Evolutionary conservation across 2,797 vertebrate genomes (phyloP).

Genomic region (Pseudochromis fuscus): DNA sequence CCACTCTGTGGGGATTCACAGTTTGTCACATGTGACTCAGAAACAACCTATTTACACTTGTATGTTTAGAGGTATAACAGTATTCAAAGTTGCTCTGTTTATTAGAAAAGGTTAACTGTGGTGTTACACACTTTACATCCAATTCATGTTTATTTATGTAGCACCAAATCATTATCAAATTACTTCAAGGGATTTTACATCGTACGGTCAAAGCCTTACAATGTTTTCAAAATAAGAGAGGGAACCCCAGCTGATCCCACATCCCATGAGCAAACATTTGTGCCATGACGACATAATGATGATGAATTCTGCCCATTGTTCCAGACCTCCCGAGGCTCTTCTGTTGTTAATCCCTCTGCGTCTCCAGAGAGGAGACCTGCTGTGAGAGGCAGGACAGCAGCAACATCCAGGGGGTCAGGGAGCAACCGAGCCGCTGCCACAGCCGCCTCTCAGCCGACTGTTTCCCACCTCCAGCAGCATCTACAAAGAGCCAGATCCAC

Average conservation of each 20-base stretch:
- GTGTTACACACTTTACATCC: no score
- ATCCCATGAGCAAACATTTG: background rate
- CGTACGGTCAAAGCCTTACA: no score
- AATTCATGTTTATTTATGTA: no score
- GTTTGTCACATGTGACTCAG: no score
- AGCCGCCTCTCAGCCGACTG: conserved; percentile 8
- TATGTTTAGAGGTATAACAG: background rate
- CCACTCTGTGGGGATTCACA: no score
- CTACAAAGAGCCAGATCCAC: conserved; percentile 28
- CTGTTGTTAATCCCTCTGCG: background rate
- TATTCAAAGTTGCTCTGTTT: background rate
- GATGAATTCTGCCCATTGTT: background rate
- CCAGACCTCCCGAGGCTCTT: conserved; percentile 45
- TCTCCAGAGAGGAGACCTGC: conserved; percentile 54
- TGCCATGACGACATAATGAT: background rate
- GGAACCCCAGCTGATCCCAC: no score
- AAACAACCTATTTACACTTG: no score
- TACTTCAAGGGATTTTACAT: no score
- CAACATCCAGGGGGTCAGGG: conserved; percentile 17
- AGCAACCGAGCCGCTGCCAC: conserved; percentile 19
- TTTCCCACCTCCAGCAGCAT: conserved; percentile 7
- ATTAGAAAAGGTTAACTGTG: background rate
- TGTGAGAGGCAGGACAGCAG: conserved; percentile 39
- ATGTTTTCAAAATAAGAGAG: no score
- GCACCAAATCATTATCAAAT: no score